phyloP scores from a whole-genome alignment of 2,888 invertebrate species.

The Amphipyra tragopoginis region DNA sequence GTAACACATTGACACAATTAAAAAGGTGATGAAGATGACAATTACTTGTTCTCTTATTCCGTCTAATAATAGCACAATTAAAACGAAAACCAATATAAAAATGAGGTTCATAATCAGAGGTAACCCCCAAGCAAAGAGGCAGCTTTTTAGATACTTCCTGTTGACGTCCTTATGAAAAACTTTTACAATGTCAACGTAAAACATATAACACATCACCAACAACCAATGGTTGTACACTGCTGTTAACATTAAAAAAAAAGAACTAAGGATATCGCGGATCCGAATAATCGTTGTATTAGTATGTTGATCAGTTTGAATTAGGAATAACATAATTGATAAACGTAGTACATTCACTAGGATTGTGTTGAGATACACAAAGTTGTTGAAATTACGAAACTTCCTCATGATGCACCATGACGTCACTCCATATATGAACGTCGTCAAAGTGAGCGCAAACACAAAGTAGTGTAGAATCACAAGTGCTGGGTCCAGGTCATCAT shows the following conservation, averaged over 20 bases:
- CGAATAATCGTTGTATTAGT: too few species aligned
- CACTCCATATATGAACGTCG: too few species aligned
- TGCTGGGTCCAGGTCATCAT: too few species aligned
- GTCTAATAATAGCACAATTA: neutral
- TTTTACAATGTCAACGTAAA: slow-evolving; percentile 31
- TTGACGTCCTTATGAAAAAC: slow-evolving; percentile 13
- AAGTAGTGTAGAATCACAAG: too few species aligned
- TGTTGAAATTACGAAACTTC: too few species aligned
- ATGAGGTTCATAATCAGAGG: slow-evolving; percentile 1
- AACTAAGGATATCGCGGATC: too few species aligned
- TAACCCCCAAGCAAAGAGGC: slow-evolving; percentile 27
- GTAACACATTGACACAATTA: neutral
- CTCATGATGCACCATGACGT: too few species aligned
- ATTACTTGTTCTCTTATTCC: neutral
- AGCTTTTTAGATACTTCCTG: slow-evolving; percentile 18
- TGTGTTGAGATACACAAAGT: too few species aligned
- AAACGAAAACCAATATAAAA: neutral
- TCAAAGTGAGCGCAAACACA: too few species aligned
- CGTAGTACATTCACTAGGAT: too few species aligned
- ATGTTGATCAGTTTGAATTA: too few species aligned
- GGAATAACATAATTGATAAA: too few species aligned
- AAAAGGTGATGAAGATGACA: neutral
- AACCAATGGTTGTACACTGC: slow-evolving; percentile 33
- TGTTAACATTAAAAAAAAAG: neutral
- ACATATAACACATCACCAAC: slow-evolving; percentile 28